Percentiles rank a stretch among this genome's conserved stretches.
Evolutionary conservation across 2,797 vertebrate species (phyloP).

Genomic region (Uromys caudimaculatus): DNA sequence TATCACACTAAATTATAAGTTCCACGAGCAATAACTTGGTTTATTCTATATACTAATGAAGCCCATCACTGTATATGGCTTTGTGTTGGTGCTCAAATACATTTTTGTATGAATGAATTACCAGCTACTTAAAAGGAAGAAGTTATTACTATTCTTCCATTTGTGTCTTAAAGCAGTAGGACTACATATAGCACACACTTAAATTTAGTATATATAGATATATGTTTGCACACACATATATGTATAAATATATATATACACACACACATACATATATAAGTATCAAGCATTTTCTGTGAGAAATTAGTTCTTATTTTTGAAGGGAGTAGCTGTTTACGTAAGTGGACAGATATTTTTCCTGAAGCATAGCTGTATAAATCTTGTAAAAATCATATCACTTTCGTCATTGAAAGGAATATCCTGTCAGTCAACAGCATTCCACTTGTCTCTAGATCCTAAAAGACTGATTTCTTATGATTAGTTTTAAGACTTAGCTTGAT

Average conservation of each 20-base stretch:
- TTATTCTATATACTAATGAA: neutral
- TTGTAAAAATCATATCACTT: neutral
- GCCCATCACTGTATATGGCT: neutral
- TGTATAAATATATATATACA: neutral
- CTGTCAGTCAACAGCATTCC: neutral
- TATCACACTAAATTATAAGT: slow-evolving; percentile 3
- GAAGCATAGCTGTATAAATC: neutral
- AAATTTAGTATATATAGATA: neutral
- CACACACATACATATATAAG: neutral
- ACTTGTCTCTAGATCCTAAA: neutral
- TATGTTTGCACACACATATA: neutral
- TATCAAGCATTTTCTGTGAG: neutral
- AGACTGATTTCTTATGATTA: neutral
- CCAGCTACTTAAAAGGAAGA: neutral
- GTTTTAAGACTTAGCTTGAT: neutral
- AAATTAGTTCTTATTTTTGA: neutral
- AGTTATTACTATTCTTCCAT: neutral
- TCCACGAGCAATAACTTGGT: neutral
- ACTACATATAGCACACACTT: neutral
- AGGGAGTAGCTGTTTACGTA: neutral
- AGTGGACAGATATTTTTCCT: neutral
- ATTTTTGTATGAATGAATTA: neutral
- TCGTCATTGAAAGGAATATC: neutral
- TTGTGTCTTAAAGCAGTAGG: neutral
- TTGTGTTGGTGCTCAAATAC: neutral